A percentile compares a stretch with the other conserved stretches of the same genome.
phyloP scores from a whole-genome alignment of 1,140 invertebrate species.

The Gryon sp. region DNA sequence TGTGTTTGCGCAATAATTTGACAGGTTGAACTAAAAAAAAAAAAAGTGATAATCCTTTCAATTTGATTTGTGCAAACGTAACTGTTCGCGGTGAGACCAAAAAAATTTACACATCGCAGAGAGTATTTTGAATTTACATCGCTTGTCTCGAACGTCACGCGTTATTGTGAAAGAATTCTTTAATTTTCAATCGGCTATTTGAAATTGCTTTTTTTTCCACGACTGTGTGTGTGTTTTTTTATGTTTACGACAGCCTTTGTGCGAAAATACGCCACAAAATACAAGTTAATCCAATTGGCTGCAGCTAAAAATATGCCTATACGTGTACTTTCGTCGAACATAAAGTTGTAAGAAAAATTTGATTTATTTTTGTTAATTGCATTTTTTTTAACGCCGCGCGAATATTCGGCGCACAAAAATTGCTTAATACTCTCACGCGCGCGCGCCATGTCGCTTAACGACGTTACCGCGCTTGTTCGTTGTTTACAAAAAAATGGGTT shows the following conservation, averaged over 20 bases:
- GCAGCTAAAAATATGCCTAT: constrained; percentile 19
- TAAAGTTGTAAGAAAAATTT: constrained; percentile 39
- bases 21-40: too few species aligned
- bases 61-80: too few species aligned
- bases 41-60: too few species aligned
- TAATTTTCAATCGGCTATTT: constrained; percentile 9
- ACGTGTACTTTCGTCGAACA: too few species aligned
- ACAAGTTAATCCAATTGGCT: constrained; percentile 30
- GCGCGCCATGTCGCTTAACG: constrained; percentile 25
- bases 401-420: background rate
- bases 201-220: too few species aligned
- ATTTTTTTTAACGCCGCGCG: constrained; percentile 18
- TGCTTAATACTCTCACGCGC: constrained; percentile 1
- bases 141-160: too few species aligned
- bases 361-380: constrained; percentile 53
- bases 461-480: constrained; percentile 18
- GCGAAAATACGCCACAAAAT: constrained; percentile 18
- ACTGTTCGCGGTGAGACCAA: background rate
- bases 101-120: background rate
- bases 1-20: background rate
- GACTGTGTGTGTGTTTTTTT: constrained; percentile 1
- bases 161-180: constrained; percentile 7
- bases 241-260: background rate
- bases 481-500: constrained; percentile 52
- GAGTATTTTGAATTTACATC: too few species aligned